Percentiles rank a stretch among this genome's conserved stretches.
phyloP scores from a whole-genome alignment of 2,888 invertebrate species.

The Piscicola geometra region DNA sequence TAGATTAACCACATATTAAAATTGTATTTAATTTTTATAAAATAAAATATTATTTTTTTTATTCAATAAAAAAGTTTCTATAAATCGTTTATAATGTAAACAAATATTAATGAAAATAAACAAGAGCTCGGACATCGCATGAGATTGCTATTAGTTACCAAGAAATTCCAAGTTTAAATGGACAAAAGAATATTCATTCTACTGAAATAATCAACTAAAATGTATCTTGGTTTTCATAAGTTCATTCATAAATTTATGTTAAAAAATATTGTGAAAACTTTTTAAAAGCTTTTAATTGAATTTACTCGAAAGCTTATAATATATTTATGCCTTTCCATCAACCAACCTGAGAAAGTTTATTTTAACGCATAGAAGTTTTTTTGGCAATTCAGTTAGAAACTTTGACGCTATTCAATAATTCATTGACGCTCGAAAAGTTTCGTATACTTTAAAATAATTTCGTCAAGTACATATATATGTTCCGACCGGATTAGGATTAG shows the following conservation, averaged over 20 bases:
- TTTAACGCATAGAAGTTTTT: background rate
- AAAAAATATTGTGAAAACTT: background rate
- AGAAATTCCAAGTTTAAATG: background rate
- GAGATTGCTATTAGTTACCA: constrained; percentile 10
- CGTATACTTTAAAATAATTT: background rate
- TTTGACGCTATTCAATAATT: too few relatives aligned
- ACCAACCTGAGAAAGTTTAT: background rate
- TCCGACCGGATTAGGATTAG: too few relatives aligned
- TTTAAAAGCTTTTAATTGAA: background rate
- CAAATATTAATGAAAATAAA: too few relatives aligned
- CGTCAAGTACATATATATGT: background rate
- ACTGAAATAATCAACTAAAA: background rate
- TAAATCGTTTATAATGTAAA: background rate
- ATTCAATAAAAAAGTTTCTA: background rate
- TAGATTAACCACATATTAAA: background rate
- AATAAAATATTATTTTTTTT: background rate
- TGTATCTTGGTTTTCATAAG: background rate
- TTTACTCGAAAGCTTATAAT: background rate
- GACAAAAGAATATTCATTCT: too few relatives aligned
- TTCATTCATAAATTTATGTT: too few relatives aligned
- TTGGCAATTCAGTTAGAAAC: too few relatives aligned
- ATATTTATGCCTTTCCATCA: constrained; percentile 1
- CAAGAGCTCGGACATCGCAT: background rate
- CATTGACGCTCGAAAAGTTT: background rate
- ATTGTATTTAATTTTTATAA: background rate